These are phyloP conservation scores for Merodon equestris DNA, from an alignment of 2,888 invertebrate species.

Conservation along the genomic window DNA sequence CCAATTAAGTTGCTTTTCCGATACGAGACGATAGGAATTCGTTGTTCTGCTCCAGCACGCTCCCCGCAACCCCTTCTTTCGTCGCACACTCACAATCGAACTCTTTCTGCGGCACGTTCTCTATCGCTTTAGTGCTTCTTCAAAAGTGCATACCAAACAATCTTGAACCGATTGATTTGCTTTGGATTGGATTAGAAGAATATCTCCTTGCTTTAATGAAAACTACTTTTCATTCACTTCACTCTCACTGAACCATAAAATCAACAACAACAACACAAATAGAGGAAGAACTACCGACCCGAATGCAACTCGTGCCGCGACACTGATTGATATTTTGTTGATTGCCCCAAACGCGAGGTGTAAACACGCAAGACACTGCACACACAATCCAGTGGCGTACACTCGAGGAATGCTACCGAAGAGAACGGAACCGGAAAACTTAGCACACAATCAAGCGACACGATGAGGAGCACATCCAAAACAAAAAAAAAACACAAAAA, in stretches of 20 bases:
- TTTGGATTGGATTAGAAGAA: conserved; percentile 20
- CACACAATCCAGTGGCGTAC: background rate
- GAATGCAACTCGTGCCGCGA: conserved; percentile 34
- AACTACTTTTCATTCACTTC: conserved; percentile 56
- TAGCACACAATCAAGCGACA: no score
- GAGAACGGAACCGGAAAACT: no score
- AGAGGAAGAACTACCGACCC: no score
- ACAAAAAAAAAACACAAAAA: background rate
- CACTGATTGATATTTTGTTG: conserved; percentile 58
- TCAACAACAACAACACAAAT: no score
- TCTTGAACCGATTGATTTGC: conserved; percentile 35
- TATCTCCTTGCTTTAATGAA: conserved; percentile 33
- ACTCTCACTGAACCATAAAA: no score
- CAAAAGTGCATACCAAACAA: conserved; percentile 39
- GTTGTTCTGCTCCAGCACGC: conserved; percentile 9
- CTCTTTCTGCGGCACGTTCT: conserved; percentile 23
- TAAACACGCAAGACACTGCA: conserved; percentile 33
- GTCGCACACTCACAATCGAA: conserved; percentile 3
- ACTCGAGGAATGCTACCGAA: no score
- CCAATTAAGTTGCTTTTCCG: conserved; percentile 55
- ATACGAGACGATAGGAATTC: conserved; percentile 40
- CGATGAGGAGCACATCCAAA: background rate
- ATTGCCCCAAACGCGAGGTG: conserved; percentile 34
- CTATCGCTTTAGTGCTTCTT: conserved; percentile 27
- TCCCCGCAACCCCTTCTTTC: no score